Evolutionary conservation across 2,113 vertebrate genomes (phyloP).

Genomic region (Oncorhynchus masou): DNA sequence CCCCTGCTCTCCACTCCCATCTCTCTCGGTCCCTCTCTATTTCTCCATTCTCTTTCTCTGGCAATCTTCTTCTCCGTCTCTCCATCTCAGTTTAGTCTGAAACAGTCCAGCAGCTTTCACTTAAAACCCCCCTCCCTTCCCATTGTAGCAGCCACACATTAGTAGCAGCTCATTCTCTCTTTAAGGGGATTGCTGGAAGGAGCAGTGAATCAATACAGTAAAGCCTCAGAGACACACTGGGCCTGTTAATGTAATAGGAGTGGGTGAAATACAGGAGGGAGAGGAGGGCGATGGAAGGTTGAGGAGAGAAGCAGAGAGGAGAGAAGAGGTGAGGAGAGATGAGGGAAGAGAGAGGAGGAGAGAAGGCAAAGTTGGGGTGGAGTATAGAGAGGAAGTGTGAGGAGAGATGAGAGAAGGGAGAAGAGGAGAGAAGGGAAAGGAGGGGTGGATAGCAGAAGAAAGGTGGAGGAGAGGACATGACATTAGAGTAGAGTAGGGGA

Average conservation of each 20-base stretch:
- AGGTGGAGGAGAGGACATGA: not conserved
- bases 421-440: not conserved
- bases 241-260: constrained; percentile 60
- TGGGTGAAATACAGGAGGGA: constrained; percentile 54
- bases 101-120: not conserved
- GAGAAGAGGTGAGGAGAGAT: not conserved
- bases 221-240: constrained; percentile 51
- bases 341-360: constrained; percentile 2
- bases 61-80: constrained; percentile 7
- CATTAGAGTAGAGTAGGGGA: not conserved
- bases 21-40: not conserved
- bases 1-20: not conserved
- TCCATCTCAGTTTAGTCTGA: constrained; percentile 12
- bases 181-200: constrained; percentile 56
- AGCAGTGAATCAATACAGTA: constrained; percentile 47
- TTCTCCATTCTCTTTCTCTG: not conserved
- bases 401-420: constrained; percentile 16
- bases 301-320: not conserved
- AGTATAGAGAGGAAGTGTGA: constrained; percentile 4
- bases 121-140: not conserved
- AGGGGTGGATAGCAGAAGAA: not conserved
- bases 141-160: constrained; percentile 26
- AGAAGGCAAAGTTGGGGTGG: not conserved
- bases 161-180: constrained; percentile 59
- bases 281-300: constrained; percentile 39